phyloP scores from a whole-genome alignment of 2,888 invertebrate species.

The Cheilosia pagana region DNA sequence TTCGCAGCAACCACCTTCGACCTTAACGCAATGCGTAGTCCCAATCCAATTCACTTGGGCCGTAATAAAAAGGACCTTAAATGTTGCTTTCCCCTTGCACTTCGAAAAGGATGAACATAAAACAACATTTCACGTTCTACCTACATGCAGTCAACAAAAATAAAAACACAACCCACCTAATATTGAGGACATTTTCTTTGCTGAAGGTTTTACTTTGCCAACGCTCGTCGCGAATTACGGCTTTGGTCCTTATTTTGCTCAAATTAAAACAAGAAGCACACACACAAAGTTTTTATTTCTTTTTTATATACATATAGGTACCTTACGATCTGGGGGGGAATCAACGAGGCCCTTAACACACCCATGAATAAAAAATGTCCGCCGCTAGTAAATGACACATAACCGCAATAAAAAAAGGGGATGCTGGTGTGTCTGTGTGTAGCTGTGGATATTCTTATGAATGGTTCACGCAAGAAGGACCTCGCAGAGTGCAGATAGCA shows the following conservation, averaged over 20 bases:
- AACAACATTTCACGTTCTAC: constrained; percentile 48
- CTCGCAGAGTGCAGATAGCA: constrained; percentile 57
- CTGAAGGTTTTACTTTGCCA: neutral
- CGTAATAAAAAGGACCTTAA: constrained; percentile 45
- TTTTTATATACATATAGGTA: constrained; percentile 10
- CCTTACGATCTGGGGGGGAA: constrained; percentile 13
- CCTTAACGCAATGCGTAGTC: constrained; percentile 26
- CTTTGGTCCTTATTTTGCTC: constrained; percentile 28
- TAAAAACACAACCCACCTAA: constrained; percentile 15
- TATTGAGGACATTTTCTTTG: constrained; percentile 46
- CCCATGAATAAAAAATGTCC: constrained; percentile 66
- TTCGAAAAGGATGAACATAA: constrained; percentile 45
- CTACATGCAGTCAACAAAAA: constrained; percentile 2
- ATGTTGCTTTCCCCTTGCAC: constrained; percentile 2
- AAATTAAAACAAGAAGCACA: constrained; percentile 49
- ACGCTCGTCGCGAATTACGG: constrained; percentile 25
- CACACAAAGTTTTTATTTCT: constrained; percentile 22
- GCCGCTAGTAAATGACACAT: constrained; percentile 63
- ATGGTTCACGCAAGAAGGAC: constrained; percentile 65
- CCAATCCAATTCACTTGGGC: constrained; percentile 50
- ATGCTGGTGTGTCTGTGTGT: neutral
- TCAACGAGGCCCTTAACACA: constrained; percentile 50
- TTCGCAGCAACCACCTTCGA: neutral
- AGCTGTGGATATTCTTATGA: constrained; percentile 26
- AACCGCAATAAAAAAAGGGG: constrained; percentile 33